Conservation (phyloP, 2,888 invertebrate genomes). For the Sesia apiformis region DNA sequence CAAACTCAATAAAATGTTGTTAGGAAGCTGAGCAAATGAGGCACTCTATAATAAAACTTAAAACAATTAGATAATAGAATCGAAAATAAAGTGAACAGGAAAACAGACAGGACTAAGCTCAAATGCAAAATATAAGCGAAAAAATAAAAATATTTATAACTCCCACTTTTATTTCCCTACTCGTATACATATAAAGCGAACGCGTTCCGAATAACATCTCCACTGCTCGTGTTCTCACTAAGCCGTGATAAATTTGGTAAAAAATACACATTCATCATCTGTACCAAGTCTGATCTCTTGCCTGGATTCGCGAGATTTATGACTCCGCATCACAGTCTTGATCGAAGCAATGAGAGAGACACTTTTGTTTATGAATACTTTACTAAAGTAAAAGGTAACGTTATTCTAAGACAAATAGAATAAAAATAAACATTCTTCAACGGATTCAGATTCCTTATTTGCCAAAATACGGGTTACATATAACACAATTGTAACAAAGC, state of each 20-base stretch:
- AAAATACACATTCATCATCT: constrained; percentile 61
- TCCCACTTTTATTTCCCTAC: constrained; percentile 1
- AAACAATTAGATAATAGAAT: too few relatives aligned
- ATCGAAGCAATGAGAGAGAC: constrained; percentile 19
- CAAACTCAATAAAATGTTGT: too few relatives aligned
- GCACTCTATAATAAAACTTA: too few relatives aligned
- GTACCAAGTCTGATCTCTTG: constrained; percentile 42
- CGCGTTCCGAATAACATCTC: not conserved
- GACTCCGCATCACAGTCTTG: constrained; percentile 31
- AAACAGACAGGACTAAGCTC: not conserved
- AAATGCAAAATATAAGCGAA: not conserved
- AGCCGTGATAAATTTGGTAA: constrained; percentile 38
- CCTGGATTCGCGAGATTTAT: constrained; percentile 57
- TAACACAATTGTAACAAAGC: too few relatives aligned
- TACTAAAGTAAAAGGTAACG: too few relatives aligned
- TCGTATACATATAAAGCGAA: constrained; percentile 1
- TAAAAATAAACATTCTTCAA: too few relatives aligned
- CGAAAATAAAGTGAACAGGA: too few relatives aligned
- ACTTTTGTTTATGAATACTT: constrained; percentile 3
- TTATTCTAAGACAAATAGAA: too few relatives aligned
- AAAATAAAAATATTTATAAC: not conserved
- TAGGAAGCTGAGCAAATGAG: too few relatives aligned
- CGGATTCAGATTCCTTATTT: too few relatives aligned
- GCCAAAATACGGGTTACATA: too few relatives aligned
- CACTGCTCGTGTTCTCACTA: constrained; percentile 7